phyloP scores from a whole-genome alignment of 1,140 invertebrate genomes.

The Drosophila ercepeae region DNA sequence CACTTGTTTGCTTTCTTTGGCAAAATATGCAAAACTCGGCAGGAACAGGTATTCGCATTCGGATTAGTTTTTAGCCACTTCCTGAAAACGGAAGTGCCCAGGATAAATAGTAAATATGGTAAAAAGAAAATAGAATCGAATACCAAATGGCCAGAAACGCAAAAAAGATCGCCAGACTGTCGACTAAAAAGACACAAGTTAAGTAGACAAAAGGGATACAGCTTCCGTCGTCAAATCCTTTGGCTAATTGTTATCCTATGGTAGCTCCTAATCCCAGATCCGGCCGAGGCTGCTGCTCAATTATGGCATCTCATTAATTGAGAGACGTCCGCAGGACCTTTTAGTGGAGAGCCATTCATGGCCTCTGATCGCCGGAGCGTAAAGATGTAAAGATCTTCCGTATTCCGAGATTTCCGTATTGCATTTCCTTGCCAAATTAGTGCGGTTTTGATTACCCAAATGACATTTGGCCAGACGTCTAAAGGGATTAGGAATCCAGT shows the following conservation, averaged over 20 bases:
- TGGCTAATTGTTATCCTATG: constrained; percentile 77
- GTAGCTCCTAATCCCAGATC: constrained; percentile 22
- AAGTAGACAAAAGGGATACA: constrained; percentile 53
- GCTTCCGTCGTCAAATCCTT: constrained; percentile 78
- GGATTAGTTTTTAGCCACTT: constrained; percentile 30
- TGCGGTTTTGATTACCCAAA: constrained; percentile 70
- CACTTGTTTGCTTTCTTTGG: constrained; percentile 51
- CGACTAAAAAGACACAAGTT: constrained; percentile 68
- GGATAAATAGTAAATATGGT: neutral
- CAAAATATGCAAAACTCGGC: constrained; percentile 53
- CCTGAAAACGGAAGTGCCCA: constrained; percentile 48
- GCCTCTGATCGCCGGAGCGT: constrained; percentile 24
- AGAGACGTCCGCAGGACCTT: constrained; percentile 30
- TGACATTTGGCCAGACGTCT: constrained; percentile 43
- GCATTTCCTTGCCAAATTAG: constrained; percentile 61
- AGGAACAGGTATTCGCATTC: constrained; percentile 31
- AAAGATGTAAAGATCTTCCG: constrained; percentile 35
- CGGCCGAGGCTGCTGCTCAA: constrained; percentile 58
- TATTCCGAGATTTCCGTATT: constrained; percentile 47
- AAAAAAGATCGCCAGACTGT: neutral
- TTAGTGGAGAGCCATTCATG: constrained; percentile 43
- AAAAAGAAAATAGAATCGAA: neutral
- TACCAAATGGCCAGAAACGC: constrained; percentile 9
- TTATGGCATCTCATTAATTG: constrained; percentile 74
- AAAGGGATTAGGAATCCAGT: neutral